Percentiles rank a stretch among this genome's conserved stretches.
Conservation (phyloP, 2,888 invertebrate genomes). For the Synergus itoensis region DNA sequence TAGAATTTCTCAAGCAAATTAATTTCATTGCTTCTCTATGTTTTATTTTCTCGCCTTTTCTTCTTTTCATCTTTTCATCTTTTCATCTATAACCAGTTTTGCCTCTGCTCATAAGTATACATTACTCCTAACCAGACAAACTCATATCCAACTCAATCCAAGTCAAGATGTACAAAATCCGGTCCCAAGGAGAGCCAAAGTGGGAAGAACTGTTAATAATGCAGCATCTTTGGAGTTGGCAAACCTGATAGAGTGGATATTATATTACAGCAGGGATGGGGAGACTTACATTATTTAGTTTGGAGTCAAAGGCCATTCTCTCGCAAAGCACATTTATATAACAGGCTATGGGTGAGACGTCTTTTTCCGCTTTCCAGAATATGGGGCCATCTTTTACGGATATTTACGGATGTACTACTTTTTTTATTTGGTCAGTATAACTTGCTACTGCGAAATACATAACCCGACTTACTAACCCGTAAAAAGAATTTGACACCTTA, state of each 20-base stretch:
- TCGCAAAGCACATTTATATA: slow-evolving; percentile 43
- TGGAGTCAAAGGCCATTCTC: slow-evolving; percentile 66
- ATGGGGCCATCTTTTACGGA: slow-evolving; percentile 66
- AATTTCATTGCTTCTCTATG: background rate
- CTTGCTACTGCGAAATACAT: background rate
- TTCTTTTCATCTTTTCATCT: background rate
- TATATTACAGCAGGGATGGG: slow-evolving; percentile 63
- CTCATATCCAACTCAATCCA: background rate
- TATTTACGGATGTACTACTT: slow-evolving; percentile 59
- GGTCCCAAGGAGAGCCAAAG: background rate
- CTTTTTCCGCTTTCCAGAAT: slow-evolving; percentile 68
- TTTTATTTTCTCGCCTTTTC: background rate
- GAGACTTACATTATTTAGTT: slow-evolving; percentile 68
- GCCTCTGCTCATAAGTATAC: background rate
- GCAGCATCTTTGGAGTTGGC: slow-evolving; percentile 65
- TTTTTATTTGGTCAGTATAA: background rate
- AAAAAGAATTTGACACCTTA: slow-evolving; percentile 57
- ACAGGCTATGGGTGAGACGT: slow-evolving; percentile 41
- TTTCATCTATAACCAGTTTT: background rate
- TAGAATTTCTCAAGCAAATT: no score
- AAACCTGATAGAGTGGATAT: slow-evolving; percentile 53
- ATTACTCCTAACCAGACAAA: background rate
- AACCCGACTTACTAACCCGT: slow-evolving; percentile 56
- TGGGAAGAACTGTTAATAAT: slow-evolving; percentile 71
- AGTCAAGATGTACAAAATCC: slow-evolving; percentile 24